Conservation (phyloP, 2,797 vertebrate species). For the Propithecus perrieri region DNA sequence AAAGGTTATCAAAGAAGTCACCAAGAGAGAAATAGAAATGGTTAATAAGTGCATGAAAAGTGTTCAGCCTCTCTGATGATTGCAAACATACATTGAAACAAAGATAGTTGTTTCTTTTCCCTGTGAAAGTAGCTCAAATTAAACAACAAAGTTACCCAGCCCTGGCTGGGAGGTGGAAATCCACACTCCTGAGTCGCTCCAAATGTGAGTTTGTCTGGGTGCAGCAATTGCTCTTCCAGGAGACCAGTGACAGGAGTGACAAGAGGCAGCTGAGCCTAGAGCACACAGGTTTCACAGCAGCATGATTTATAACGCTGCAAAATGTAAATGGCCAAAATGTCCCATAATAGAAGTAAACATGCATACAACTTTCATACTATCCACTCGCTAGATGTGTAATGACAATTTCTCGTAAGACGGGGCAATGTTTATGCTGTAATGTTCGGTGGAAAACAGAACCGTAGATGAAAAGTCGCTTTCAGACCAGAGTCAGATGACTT, state of each 20-base stretch:
- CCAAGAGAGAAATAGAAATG: background rate
- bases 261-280: background rate
- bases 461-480: background rate
- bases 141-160: background rate
- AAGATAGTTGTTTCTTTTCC: background rate
- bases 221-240: background rate
- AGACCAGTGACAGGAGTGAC: rapidly evolving
- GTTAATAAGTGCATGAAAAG: background rate
- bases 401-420: background rate
- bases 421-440: rapidly evolving
- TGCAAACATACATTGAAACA: background rate
- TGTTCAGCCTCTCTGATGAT: background rate
- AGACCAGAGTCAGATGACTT: background rate
- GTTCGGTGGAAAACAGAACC: background rate
- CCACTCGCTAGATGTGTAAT: background rate
- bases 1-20: background rate
- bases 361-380: rapidly evolving
- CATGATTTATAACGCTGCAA: too few relatives aligned
- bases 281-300: rapidly evolving
- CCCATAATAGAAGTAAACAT: rapidly evolving
- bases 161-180: background rate
- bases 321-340: background rate
- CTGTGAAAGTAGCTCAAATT: background rate
- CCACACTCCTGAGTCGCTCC: rapidly evolving
- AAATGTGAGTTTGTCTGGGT: background rate